Conservation (phyloP, 2,888 invertebrate genomes). For the Dascillus cervinus region DNA sequence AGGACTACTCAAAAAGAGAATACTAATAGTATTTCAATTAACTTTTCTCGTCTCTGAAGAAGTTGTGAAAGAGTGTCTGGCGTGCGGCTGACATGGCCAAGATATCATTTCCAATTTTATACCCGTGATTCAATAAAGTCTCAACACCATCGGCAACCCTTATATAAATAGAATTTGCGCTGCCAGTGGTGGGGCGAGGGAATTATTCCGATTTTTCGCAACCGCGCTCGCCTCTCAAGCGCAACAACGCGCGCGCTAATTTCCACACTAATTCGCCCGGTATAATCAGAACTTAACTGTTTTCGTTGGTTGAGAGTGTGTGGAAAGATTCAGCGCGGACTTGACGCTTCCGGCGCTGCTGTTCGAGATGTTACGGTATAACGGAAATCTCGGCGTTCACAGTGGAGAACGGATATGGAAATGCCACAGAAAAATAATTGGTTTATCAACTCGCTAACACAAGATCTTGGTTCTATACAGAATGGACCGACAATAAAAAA, state of each 20-base stretch:
- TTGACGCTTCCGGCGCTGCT: conserved; percentile 12
- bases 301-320: too few relatives aligned
- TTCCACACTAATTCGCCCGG: too few relatives aligned
- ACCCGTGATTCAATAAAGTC: conserved; percentile 39
- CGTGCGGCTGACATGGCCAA: conserved; percentile 36
- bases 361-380: conserved; percentile 18
- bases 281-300: too few relatives aligned
- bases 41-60: conserved; percentile 33
- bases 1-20: conserved; percentile 34
- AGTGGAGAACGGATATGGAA: conserved; percentile 27
- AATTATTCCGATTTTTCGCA: too few relatives aligned
- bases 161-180: conserved; percentile 27
- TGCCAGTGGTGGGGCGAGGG: conserved; percentile 14
- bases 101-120: conserved; percentile 41
- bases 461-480: conserved; percentile 14
- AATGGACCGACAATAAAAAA: too few relatives aligned
- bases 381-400: conserved; percentile 25
- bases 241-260: too few relatives aligned
- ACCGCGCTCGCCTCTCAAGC: too few relatives aligned
- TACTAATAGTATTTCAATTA: conserved; percentile 40
- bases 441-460: conserved; percentile 24
- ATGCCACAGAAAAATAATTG: conserved; percentile 30
- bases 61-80: conserved; percentile 37
- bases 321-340: too few relatives aligned
- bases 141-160: conserved; percentile 40